Conservation (phyloP, 2,797 vertebrate genomes). For the Borostomias antarcticus region DNA sequence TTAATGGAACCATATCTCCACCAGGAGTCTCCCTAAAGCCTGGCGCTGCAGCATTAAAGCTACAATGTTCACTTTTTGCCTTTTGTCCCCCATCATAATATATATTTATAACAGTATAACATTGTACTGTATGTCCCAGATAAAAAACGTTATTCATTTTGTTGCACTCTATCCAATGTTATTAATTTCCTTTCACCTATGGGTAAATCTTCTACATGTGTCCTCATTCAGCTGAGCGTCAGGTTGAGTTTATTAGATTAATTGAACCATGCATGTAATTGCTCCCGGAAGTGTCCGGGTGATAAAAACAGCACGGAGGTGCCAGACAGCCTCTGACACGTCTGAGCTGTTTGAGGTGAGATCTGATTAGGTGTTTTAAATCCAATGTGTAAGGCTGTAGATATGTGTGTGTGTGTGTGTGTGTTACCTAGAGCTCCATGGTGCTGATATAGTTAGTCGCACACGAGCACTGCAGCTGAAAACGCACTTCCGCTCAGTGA, state of each 20-base stretch:
- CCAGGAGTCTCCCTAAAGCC: conserved; percentile 1
- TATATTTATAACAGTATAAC: too few relatives aligned
- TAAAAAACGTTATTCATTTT: too few relatives aligned
- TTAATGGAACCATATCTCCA: conserved; percentile 48
- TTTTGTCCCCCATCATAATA: too few relatives aligned
- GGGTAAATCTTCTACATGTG: neutral
- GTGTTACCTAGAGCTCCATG: too few relatives aligned
- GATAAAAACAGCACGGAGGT: conserved; percentile 54
- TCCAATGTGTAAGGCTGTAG: too few relatives aligned
- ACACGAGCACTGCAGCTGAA: too few relatives aligned
- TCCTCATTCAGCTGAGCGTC: conserved; percentile 43
- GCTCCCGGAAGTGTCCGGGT: conserved; percentile 60
- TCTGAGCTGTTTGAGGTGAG: neutral
- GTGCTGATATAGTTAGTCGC: too few relatives aligned
- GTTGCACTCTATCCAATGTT: too few relatives aligned
- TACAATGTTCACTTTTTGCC: too few relatives aligned
- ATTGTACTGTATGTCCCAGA: too few relatives aligned
- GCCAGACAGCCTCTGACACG: conserved; percentile 23
- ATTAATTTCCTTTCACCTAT: neutral
- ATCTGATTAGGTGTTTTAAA: neutral
- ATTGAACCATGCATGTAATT: conserved; percentile 68
- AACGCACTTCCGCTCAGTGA: too few relatives aligned
- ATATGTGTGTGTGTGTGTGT: neutral
- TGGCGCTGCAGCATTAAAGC: too few relatives aligned
- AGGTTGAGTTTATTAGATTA: conserved; percentile 65